phyloP scores from a whole-genome alignment of 2,113 vertebrate genomes.

The Microtus oregoni region DNA sequence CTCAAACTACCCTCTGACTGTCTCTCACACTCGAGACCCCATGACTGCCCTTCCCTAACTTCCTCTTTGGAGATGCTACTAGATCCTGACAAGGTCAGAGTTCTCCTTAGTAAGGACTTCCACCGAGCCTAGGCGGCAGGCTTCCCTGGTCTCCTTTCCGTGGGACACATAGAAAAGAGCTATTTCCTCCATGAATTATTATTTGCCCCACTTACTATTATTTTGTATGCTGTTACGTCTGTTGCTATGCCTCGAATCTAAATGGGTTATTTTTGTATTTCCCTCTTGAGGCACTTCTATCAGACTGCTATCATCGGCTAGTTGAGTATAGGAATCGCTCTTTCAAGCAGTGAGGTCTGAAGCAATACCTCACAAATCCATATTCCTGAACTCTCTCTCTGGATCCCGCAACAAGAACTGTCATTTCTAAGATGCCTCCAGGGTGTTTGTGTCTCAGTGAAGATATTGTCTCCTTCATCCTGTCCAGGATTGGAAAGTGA shows the following conservation, averaged over 20 bases:
- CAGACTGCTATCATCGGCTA: not conserved
- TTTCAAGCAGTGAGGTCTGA: not conserved
- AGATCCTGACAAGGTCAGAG: not conserved
- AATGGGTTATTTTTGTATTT: constrained; percentile 23
- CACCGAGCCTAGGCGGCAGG: not conserved
- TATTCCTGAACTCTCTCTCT: not conserved
- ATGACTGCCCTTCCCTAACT: not conserved
- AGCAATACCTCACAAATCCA: constrained; percentile 6
- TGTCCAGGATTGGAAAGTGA: not conserved
- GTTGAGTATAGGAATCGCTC: not conserved
- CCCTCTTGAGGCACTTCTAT: not conserved
- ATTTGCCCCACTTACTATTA: not conserved
- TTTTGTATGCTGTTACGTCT: not conserved
- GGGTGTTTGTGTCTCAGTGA: not conserved
- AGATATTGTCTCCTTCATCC: not conserved
- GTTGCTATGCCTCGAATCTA: not conserved
- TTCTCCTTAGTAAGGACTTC: not conserved
- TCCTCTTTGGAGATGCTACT: not conserved
- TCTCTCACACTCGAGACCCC: not conserved
- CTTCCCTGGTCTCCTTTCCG: not conserved
- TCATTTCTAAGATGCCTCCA: not conserved
- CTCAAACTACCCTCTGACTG: not conserved
- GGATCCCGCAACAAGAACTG: not conserved
- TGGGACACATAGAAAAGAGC: not conserved
- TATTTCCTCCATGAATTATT: constrained; percentile 10